Base-by-base conservation (phyloP, 2,113 vertebrate genomes). In the Bungarus multicinctus region DNA sequence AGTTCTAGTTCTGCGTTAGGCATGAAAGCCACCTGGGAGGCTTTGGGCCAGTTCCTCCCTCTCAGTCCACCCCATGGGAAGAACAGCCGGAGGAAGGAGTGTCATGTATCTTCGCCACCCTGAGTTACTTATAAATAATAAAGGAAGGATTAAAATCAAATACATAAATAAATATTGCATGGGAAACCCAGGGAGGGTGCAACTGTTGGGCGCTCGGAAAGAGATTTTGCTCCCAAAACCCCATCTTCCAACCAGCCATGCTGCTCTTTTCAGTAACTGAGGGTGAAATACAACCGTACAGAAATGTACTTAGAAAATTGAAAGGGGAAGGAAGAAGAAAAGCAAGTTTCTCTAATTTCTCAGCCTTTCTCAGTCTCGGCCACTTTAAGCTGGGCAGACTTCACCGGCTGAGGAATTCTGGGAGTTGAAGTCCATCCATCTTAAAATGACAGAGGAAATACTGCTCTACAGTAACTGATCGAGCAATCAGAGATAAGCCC, bases 141-240 rank as follows among this genome's bases (percentile, higher is more conserved):
- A 64, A 64, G 27, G 60, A 12, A 27, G 11, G 60, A n/a, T 64
- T 60, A 27, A 60, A 64, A 64, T 64, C 27, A 30, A 12, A 12
- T 1, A 30, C 57, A 60, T 10, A 27, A 60, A 60, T 60, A 64
- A 64, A 30, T 64, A 14, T 64, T 64, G 60, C 30, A 39, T 20
- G 69, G n/a, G 0, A 39, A 74, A 74, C n/a, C n/a, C n/a, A 39
- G 69, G 69, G 69, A 20, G 69, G 69, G 16, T 18, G 69, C 69
- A 39, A 39, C 5, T 0, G 5, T 8, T 18, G 69, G n/a, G n/a
- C 2, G 2, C n/a, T 39, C 1, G 5, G 1, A 39, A 20, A 74
- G n/a, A 18, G 14, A 18, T 8, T 74, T 74, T 74, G n/a, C n/a
- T 74, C 69, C n/a, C 69, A 5, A 6, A 34, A 74, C 5, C n/a